phyloP scores from a whole-genome alignment of 1,140 invertebrate species.

The Ptiloglossa arizonensis region DNA sequence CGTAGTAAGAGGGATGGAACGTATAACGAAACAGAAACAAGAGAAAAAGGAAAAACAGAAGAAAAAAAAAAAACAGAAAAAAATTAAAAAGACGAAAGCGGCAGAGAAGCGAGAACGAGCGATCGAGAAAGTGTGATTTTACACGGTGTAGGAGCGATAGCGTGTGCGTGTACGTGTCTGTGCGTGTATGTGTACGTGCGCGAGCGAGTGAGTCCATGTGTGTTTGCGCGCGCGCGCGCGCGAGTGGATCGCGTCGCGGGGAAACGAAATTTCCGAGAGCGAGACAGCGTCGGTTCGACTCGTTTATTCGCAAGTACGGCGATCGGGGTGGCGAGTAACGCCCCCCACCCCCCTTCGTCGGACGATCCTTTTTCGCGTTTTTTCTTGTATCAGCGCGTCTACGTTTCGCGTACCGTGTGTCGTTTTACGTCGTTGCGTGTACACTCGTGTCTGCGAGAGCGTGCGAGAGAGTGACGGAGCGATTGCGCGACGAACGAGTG shows the following conservation, averaged over 20 bases:
- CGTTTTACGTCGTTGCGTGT: conserved; percentile 6
- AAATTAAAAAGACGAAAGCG: conserved; percentile 13
- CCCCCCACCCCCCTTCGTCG: not conserved
- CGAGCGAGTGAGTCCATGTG: not conserved
- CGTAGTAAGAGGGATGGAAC: conserved; percentile 54
- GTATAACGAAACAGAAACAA: too few relatives aligned
- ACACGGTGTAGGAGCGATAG: conserved; percentile 16
- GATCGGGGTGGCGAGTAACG: not conserved
- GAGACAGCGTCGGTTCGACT: not conserved
- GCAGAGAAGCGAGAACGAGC: conserved; percentile 27
- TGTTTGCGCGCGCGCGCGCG: too few relatives aligned
- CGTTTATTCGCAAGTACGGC: not conserved
- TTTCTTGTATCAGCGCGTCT: not conserved
- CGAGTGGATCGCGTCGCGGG: not conserved
- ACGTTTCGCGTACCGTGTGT: not conserved
- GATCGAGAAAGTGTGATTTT: conserved; percentile 11
- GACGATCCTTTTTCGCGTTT: not conserved
- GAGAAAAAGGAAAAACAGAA: too few relatives aligned
- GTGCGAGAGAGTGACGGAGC: too few relatives aligned
- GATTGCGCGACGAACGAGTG: not conserved
- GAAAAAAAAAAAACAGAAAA: not conserved
- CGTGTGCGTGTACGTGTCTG: not conserved
- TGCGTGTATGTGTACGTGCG: not conserved
- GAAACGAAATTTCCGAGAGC: conserved; percentile 25
- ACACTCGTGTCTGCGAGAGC: not conserved